These are phyloP conservation scores for Atta cephalotes DNA, from an alignment of 1,140 invertebrate genomes.

Conservation along the genomic window DNA sequence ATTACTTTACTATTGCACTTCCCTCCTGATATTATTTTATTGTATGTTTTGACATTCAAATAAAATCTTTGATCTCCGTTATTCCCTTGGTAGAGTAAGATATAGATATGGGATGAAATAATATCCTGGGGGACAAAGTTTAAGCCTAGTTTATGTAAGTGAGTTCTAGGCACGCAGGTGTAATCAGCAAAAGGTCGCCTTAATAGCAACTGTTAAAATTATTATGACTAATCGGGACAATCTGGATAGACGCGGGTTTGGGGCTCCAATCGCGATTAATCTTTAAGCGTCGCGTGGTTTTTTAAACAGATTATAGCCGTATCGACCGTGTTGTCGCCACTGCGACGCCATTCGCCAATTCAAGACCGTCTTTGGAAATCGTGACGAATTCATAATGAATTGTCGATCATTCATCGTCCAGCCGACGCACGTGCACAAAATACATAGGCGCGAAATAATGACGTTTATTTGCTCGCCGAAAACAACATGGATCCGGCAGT, in stretches of 20 bases:
- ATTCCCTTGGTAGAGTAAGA: not conserved
- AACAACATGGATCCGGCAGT: not conserved
- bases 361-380: not conserved
- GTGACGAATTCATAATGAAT: conserved; percentile 39
- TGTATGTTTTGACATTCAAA: not conserved
- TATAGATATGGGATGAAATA: conserved; percentile 6
- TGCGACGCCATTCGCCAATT: not conserved
- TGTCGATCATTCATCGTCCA: conserved; percentile 1
- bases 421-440: not conserved
- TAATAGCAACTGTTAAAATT: conserved; percentile 3
- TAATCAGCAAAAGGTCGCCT: conserved; percentile 32
- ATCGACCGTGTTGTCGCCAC: conserved; percentile 10
- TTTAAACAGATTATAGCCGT: conserved; percentile 51
- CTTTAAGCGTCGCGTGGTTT: conserved; percentile 31
- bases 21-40: not conserved
- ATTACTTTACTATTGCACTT: not conserved
- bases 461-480: conserved; percentile 23
- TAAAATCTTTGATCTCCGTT: not conserved
- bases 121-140: not conserved
- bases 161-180: conserved; percentile 23
- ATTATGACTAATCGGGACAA: conserved; percentile 30
- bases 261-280: conserved; percentile 31
- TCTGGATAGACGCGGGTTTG: not conserved
- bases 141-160: not conserved
- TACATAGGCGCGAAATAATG: conserved; percentile 17